Evolutionary conservation across 2,797 vertebrate genomes (phyloP).

Genomic region (Sebastes iracundus): DNA sequence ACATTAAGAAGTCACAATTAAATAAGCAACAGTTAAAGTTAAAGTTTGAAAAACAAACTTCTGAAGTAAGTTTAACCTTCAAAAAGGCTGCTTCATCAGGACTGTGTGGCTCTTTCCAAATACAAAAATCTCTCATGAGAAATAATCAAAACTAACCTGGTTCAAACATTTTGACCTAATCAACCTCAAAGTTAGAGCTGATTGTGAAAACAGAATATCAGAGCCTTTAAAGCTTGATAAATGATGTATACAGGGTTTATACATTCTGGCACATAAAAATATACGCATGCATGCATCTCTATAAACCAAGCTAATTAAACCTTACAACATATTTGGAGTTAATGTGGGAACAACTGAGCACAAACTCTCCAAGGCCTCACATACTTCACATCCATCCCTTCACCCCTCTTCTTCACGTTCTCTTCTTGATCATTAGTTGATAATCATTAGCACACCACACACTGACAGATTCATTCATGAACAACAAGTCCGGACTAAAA

Average conservation of each 20-base stretch:
- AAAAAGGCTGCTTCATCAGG: not conserved
- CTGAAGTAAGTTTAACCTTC: not conserved
- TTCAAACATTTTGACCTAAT: not conserved
- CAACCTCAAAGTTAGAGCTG: not conserved
- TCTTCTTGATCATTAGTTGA: not conserved
- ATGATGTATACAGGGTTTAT: not conserved
- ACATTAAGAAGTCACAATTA: not conserved
- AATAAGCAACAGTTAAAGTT: not conserved
- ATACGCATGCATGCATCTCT: not conserved
- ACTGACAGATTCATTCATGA: not conserved
- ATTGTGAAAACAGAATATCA: not conserved
- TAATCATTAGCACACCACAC: not conserved
- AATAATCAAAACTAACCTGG: not conserved
- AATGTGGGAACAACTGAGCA: not conserved
- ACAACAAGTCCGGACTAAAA: not conserved
- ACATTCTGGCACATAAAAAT: not conserved
- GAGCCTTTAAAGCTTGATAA: not conserved
- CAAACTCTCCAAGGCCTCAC: not conserved
- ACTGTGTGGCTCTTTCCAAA: not conserved
- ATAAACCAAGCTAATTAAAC: not conserved
- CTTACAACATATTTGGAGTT: not conserved
- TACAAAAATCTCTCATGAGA: not conserved
- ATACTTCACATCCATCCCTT: not conserved
- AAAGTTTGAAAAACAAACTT: not conserved
- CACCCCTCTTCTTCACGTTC: not conserved